Evolutionary conservation across 2,888 invertebrate species (phyloP).

Genomic region (Melanophora roralis): DNA sequence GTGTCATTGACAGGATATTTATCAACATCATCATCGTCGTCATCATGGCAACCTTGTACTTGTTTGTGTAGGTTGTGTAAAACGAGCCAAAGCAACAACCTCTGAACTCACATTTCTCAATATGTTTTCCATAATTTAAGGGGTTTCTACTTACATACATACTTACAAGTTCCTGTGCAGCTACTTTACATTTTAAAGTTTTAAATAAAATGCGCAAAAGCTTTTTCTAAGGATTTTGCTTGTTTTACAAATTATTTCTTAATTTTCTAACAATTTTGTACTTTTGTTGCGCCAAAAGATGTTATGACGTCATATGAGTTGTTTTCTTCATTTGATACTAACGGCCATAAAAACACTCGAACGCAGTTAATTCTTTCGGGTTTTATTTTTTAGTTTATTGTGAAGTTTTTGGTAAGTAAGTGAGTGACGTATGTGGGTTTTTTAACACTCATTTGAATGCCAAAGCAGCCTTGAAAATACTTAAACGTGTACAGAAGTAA

Average conservation of each 20-base stretch:
- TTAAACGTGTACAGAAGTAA: no score
- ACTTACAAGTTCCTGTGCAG: background rate
- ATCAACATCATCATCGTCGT: background rate
- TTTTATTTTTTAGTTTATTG: background rate
- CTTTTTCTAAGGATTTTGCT: background rate
- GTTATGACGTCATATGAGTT: background rate
- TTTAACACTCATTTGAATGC: background rate
- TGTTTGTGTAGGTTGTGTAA: background rate
- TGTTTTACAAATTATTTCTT: no score
- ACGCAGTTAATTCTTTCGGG: background rate
- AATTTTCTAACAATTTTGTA: background rate
- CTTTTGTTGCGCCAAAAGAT: background rate
- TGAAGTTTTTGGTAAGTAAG: background rate
- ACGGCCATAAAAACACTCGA: background rate
- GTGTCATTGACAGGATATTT: conserved; percentile 37
- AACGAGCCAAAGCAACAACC: background rate
- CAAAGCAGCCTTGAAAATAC: background rate
- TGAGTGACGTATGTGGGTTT: background rate
- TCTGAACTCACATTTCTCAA: conserved; percentile 9
- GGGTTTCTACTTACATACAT: no score
- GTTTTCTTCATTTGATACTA: background rate
- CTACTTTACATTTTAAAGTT: background rate
- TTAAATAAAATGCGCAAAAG: background rate
- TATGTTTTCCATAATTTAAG: conserved; percentile 1
- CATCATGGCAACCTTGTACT: background rate